phyloP scores from a whole-genome alignment of 1,140 invertebrate genomes.

The Leguminivora glycinivorella region DNA sequence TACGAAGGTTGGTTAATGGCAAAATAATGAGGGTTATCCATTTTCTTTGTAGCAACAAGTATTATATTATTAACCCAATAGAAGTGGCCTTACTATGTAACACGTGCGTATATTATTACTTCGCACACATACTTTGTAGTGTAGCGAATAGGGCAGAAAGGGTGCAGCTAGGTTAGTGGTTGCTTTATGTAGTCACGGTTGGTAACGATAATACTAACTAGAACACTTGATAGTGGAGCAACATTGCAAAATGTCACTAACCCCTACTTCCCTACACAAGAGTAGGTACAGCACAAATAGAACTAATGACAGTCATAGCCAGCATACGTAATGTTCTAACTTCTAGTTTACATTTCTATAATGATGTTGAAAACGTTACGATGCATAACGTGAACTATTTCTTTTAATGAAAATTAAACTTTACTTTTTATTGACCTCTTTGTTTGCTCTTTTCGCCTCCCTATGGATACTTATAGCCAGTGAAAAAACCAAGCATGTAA shows the following conservation, averaged over 20 bases:
- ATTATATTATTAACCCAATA: not conserved
- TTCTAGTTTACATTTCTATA: not conserved
- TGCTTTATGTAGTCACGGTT: slow-evolving; percentile 9
- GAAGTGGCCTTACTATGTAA: not conserved
- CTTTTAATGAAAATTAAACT: not conserved
- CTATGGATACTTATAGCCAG: too few species aligned
- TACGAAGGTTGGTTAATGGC: not conserved
- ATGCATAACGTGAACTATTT: not conserved
- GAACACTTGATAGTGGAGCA: slow-evolving; percentile 12
- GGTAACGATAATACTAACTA: slow-evolving; percentile 10
- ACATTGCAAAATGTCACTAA: slow-evolving; percentile 10
- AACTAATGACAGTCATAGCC: not conserved
- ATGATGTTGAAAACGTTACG: too few species aligned
- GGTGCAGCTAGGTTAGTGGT: slow-evolving; percentile 11
- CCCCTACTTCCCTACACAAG: not conserved
- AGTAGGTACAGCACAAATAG: not conserved
- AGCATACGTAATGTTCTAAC: not conserved
- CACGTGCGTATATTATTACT: not conserved
- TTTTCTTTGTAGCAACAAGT: slow-evolving; percentile 1
- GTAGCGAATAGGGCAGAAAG: not conserved
- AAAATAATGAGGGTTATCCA: slow-evolving; percentile 5
- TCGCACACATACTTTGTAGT: not conserved
- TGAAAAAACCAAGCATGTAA: too few species aligned
- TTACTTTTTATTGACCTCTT: too few species aligned
- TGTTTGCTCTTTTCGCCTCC: too few species aligned